These are phyloP conservation scores for Heliocidaris erythrogramma DNA, from an alignment of 35 echinoderm and acorn worm genomes.

Conservation along the genomic window DNA sequence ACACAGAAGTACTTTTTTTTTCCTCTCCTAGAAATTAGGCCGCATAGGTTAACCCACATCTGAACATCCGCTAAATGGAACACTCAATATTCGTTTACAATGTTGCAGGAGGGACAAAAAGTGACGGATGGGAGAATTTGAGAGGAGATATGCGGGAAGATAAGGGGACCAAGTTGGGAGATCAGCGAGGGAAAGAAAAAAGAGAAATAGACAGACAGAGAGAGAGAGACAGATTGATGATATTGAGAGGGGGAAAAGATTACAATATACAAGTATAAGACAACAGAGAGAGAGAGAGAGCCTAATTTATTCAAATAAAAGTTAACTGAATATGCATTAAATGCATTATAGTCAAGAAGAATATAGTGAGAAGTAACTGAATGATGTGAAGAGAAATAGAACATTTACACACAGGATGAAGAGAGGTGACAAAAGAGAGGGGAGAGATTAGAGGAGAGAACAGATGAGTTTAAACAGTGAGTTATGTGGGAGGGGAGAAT, in stretches of 20 bases:
- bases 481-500: too few species aligned
- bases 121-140: slow-evolving; percentile 9
- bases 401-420: too few species aligned
- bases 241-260: neutral
- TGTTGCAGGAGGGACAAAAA: slow-evolving; percentile 23
- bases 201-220: neutral
- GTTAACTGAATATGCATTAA: too few species aligned
- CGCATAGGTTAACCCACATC: slow-evolving; percentile 32
- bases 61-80: slow-evolving; percentile 37
- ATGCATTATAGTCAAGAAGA: too few species aligned
- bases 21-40: neutral
- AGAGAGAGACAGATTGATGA: neutral
- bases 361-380: too few species aligned
- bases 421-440: too few species aligned
- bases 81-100: slow-evolving; percentile 32
- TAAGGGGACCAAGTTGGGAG: neutral
- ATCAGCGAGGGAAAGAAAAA: neutral
- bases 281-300: neutral
- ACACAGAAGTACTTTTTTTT: neutral
- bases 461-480: too few species aligned
- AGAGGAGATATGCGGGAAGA: slow-evolving; percentile 5
- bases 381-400: too few species aligned
- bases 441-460: too few species aligned
- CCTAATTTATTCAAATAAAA: too few species aligned
- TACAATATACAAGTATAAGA: neutral